A percentile compares a stretch with the other conserved stretches of the same genome.
Conservation (phyloP, 2,797 vertebrate genomes). For the Decapterus maruadsi region DNA sequence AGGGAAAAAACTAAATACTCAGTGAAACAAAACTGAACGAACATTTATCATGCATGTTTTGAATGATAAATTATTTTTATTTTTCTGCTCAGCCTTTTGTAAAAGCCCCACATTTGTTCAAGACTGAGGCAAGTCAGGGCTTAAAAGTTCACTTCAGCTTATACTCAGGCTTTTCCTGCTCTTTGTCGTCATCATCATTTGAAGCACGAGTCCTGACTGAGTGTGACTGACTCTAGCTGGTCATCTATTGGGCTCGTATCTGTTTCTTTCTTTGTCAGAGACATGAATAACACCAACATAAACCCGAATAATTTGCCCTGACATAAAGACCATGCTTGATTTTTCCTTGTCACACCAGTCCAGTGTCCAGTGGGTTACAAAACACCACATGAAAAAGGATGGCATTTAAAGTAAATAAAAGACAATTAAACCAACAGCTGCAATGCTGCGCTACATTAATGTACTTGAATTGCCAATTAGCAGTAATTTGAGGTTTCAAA, state of each 20-base stretch:
- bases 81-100: background rate
- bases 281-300: background rate
- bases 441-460: conserved; percentile 17
- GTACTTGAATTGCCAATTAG: conserved; percentile 49
- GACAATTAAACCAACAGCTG: conserved; percentile 40
- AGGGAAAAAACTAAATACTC: background rate
- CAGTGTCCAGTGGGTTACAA: background rate
- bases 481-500: conserved; percentile 41
- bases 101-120: background rate
- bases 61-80: background rate
- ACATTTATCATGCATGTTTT: too few species aligned
- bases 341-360: background rate
- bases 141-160: background rate
- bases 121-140: background rate
- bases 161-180: conserved; percentile 6
- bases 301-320: background rate
- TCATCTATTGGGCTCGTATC: background rate
- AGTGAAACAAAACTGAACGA: background rate
- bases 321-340: background rate
- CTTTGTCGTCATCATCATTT: conserved; percentile 20
- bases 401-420: conserved; percentile 28
- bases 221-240: conserved; percentile 1
- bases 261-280: background rate
- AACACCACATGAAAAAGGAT: conserved; percentile 7
- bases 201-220: background rate